These are phyloP conservation scores for Torymus auratus DNA, from an alignment of 2,888 invertebrate species.

Conservation along the genomic window DNA sequence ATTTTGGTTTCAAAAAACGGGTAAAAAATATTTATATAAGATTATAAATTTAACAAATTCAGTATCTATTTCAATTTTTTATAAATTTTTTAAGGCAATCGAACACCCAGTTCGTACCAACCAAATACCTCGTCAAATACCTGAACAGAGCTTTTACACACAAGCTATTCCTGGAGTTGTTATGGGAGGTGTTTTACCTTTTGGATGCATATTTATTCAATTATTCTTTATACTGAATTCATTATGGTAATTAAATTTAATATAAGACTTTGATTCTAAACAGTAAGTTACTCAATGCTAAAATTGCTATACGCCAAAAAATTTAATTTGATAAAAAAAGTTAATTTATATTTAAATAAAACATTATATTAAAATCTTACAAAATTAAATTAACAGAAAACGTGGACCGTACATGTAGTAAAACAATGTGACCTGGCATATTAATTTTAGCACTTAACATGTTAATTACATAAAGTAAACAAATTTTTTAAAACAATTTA, in stretches of 20 bases:
- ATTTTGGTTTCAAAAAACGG: constrained; percentile 98
- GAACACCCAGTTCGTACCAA: constrained; percentile 99
- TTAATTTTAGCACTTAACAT: not conserved
- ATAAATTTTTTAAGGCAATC: constrained; percentile 81
- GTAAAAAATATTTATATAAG: constrained; percentile 78
- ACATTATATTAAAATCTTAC: too few species aligned
- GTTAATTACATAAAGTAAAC: not conserved
- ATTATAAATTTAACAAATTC: not conserved
- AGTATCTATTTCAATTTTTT: too few species aligned
- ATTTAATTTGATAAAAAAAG: too few species aligned
- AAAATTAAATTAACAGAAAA: too few species aligned
- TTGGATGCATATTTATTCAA: constrained; percentile 99
- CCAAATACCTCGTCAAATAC: constrained; percentile 98
- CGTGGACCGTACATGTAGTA: too few species aligned
- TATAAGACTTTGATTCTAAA: not conserved
- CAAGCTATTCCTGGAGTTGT: constrained; percentile 95
- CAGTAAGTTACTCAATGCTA: not conserved
- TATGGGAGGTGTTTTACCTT: constrained; percentile 99
- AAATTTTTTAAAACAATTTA: not conserved
- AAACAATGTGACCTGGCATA: not conserved
- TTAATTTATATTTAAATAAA: too few species aligned
- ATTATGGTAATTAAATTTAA: constrained; percentile 85
- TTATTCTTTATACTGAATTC: constrained; percentile 99
- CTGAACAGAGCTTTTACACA: constrained; percentile 98
- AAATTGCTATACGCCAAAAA: not conserved